Conservation (phyloP, 2,797 vertebrate species). For the Gymnopithys bicolor region DNA sequence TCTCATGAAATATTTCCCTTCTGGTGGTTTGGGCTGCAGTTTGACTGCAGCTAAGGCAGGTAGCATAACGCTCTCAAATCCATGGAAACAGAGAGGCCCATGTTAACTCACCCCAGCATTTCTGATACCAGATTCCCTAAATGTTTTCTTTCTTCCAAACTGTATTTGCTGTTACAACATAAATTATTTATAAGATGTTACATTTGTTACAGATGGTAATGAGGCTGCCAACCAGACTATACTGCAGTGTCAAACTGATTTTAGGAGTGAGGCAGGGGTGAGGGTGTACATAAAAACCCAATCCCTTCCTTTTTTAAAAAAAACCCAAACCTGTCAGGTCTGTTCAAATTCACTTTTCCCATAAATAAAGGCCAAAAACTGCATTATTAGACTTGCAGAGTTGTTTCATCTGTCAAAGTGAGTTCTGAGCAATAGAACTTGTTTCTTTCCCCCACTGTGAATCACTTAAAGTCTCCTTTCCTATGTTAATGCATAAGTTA, state of each 20-base stretch:
- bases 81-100: background rate
- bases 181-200: conserved; percentile 16
- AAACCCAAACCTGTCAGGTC: background rate
- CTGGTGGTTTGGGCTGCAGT: background rate
- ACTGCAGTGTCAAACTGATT: background rate
- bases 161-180: background rate
- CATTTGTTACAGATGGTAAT: background rate
- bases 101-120: background rate
- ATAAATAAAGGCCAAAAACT: background rate
- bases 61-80: background rate
- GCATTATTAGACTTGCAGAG: conserved; percentile 8
- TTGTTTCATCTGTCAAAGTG: background rate
- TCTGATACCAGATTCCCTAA: background rate
- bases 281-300: background rate
- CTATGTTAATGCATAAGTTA: background rate
- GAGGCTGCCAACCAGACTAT: background rate
- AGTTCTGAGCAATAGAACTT: background rate
- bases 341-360: background rate
- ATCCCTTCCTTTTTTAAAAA: background rate
- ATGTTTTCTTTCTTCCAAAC: background rate
- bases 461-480: background rate
- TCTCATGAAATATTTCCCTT: background rate
- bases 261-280: background rate
- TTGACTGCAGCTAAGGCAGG: background rate
- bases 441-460: background rate